Percentiles rank a stretch among this genome's conserved stretches.
phyloP scores from a whole-genome alignment of 2,888 invertebrate species.

The Stegophylla sp. region DNA sequence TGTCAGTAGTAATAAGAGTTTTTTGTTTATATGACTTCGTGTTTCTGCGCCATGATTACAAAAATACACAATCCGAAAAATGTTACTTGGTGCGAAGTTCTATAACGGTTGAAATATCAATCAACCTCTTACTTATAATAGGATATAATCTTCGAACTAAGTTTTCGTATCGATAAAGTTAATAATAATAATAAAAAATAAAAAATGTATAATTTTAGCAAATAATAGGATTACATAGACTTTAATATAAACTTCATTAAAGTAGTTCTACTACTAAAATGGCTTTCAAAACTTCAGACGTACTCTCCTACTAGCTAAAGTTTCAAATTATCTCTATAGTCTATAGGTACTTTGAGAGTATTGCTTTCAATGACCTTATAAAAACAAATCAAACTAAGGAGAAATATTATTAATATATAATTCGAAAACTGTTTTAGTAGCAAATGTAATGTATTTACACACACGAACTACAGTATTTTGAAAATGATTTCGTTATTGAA shows the following conservation, averaged over 20 bases:
- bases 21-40: no score
- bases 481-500: no score
- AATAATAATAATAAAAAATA: neutral
- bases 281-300: constrained; percentile 23
- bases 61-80: no score
- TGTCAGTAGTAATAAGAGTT: no score
- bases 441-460: no score
- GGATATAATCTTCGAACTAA: neutral
- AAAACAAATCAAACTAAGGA: constrained; percentile 15
- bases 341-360: constrained; percentile 10
- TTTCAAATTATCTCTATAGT: constrained; percentile 38
- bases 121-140: no score
- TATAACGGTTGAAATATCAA: no score
- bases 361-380: constrained; percentile 28
- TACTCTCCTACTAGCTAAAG: constrained; percentile 22
- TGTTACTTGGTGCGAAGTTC: no score
- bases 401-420: constrained; percentile 3
- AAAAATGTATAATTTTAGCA: neutral
- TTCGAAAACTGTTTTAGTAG: no score
- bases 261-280: constrained; percentile 29
- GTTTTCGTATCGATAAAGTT: neutral
- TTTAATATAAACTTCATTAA: constrained; percentile 39
- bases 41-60: no score
- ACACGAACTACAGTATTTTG: no score
- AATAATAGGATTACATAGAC: constrained; percentile 23